A percentile compares a stretch with the other conserved stretches of the same genome.
phyloP scores from a whole-genome alignment of 2,797 vertebrate species.

The Spinus olivaceus region DNA sequence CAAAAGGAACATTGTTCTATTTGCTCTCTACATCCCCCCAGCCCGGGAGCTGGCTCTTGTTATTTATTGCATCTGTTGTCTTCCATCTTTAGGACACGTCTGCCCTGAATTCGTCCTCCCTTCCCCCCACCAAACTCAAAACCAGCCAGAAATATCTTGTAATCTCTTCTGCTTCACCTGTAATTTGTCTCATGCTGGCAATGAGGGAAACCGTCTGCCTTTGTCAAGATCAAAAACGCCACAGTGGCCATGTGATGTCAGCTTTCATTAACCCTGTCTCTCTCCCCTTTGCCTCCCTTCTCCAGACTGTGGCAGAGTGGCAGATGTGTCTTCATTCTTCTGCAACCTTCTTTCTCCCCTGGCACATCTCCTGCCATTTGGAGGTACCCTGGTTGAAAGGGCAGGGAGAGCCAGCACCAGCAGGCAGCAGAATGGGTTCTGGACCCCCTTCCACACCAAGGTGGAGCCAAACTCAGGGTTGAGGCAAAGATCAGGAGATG shows the following conservation, averaged over 20 bases:
- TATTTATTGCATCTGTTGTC: neutral
- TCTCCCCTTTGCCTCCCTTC: neutral
- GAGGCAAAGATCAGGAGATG: neutral
- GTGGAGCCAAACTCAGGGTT: neutral
- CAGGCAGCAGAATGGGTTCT: neutral
- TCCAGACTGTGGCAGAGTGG: neutral
- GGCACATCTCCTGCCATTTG: neutral
- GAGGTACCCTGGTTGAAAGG: neutral
- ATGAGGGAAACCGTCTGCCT: slow-evolving; percentile 5
- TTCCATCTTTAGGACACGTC: neutral
- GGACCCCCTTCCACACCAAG: neutral
- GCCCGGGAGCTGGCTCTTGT: neutral
- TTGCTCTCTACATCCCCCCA: neutral
- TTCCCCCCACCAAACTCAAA: neutral
- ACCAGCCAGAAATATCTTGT: slow-evolving; percentile 41
- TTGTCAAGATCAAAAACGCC: slow-evolving; percentile 53
- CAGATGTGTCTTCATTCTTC: neutral
- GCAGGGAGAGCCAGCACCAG: neutral
- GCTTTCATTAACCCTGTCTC: neutral
- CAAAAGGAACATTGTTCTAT: neutral
- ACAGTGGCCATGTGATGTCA: slow-evolving; percentile 2
- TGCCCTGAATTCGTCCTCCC: neutral
- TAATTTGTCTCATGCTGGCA: slow-evolving; percentile 41
- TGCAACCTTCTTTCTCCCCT: neutral
- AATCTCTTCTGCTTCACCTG: slow-evolving; percentile 65